A percentile compares a stretch with the other conserved stretches of the same genome.
These are phyloP conservation scores for Epicauta chinensis DNA, from an alignment of 1,140 invertebrate genomes.

Conservation along the genomic window DNA sequence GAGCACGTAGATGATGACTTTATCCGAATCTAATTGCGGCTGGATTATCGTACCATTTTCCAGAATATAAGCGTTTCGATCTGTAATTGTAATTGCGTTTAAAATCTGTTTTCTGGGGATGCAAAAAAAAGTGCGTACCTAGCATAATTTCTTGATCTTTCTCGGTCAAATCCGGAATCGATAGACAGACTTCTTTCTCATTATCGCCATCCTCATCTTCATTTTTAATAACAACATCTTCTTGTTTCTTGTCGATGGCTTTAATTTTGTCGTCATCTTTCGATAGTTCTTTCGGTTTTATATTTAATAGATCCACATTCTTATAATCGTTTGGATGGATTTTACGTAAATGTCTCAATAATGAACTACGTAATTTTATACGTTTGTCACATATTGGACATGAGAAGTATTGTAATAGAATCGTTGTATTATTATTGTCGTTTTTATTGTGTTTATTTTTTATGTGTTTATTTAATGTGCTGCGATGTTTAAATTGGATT, in stretches of 20 bases:
- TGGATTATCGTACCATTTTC: constrained; percentile 31
- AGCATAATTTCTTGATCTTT: constrained; percentile 25
- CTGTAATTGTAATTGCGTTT: constrained; percentile 7
- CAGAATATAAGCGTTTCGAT: constrained; percentile 29
- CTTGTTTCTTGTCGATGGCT: background rate
- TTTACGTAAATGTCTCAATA: constrained; percentile 35
- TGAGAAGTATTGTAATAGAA: constrained; percentile 6
- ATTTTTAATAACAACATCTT: no score
- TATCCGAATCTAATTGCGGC: constrained; percentile 22
- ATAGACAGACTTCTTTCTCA: constrained; percentile 30
- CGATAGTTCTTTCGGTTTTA: background rate
- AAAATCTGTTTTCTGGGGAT: background rate
- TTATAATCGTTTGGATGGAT: constrained; percentile 21
- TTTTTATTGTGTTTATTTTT: constrained; percentile 12
- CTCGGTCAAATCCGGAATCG: constrained; percentile 37
- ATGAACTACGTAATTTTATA: constrained; percentile 37
- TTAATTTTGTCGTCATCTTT: constrained; percentile 13
- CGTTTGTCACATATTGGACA: constrained; percentile 35
- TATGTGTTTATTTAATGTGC: constrained; percentile 21
- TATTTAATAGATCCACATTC: background rate
- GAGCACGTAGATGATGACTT: constrained; percentile 28
- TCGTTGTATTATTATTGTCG: background rate
- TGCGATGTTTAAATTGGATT: constrained; percentile 14
- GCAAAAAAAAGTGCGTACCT: constrained; percentile 16
- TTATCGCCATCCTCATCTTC: background rate